Evolutionary conservation across 2,113 vertebrate genomes (phyloP).

Genomic region (Hassar affinis): DNA sequence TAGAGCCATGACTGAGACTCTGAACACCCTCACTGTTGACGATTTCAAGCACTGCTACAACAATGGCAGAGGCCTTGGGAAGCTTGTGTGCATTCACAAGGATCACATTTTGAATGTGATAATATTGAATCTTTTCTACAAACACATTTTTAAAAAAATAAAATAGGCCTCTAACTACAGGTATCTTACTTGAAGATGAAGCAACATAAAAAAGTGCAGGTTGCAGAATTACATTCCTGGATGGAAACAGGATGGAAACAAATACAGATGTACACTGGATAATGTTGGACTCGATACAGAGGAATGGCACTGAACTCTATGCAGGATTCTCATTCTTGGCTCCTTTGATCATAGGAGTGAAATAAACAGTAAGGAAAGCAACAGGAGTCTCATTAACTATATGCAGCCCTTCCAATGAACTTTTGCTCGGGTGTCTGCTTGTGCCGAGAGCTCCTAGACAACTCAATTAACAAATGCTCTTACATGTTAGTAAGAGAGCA

Average conservation of each 20-base stretch:
- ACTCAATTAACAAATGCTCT: conserved; percentile 44
- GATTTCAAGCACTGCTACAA: too few species aligned
- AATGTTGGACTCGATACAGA: not conserved
- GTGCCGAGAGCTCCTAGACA: conserved; percentile 25
- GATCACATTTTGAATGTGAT: too few species aligned
- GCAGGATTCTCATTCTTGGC: not conserved
- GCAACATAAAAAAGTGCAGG: not conserved
- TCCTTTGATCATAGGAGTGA: conserved; percentile 24
- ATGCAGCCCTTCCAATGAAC: conserved; percentile 17
- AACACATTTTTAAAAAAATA: too few species aligned
- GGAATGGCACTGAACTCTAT: not conserved
- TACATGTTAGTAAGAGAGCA: conserved; percentile 25
- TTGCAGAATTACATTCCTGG: not conserved
- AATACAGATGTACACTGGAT: not conserved
- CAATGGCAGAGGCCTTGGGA: too few species aligned
- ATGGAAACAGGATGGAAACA: not conserved
- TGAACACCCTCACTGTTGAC: too few species aligned
- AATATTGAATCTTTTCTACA: too few species aligned
- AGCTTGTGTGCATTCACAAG: too few species aligned
- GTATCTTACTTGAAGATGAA: not conserved
- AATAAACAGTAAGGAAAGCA: conserved; percentile 38
- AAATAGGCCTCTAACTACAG: too few species aligned
- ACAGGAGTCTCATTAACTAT: conserved; percentile 40
- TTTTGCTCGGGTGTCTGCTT: conserved; percentile 32
- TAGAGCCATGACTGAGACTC: too few species aligned